A percentile compares a stretch with the other conserved stretches of the same genome.
Evolutionary conservation across 2,113 vertebrate species (phyloP).

Genomic region (Bagarius yarrelli): DNA sequence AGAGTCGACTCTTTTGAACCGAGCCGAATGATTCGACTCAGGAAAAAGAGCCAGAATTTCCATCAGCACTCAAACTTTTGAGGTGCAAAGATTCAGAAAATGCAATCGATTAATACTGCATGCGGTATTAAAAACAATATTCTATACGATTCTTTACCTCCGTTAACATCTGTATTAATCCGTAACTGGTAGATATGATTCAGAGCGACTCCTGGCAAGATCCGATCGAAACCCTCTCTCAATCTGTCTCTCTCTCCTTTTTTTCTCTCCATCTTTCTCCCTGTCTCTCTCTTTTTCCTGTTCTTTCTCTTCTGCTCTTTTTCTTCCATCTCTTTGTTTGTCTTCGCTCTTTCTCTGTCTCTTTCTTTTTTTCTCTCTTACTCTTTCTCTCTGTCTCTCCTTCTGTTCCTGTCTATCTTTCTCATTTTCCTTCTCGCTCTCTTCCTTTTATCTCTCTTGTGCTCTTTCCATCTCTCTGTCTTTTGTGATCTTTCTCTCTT

Average conservation of each 20-base stretch:
- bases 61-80: background rate
- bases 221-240: background rate
- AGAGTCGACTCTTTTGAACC: background rate
- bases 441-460: too few relatives aligned
- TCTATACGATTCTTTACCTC: conserved; percentile 29
- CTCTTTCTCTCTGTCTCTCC: too few relatives aligned
- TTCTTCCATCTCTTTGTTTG: too few relatives aligned
- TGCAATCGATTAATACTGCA: conserved; percentile 38
- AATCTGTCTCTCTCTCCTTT: background rate
- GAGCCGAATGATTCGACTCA: background rate
- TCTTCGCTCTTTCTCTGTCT: too few relatives aligned
- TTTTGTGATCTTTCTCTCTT: too few relatives aligned
- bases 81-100: background rate
- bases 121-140: conserved; percentile 21
- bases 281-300: too few relatives aligned
- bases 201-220: background rate
- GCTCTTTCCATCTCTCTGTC: too few relatives aligned
- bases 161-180: conserved; percentile 36
- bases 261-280: too few relatives aligned
- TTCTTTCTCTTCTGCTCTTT: too few relatives aligned
- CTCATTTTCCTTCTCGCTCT: too few relatives aligned
- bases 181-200: conserved; percentile 10
- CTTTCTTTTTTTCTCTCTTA: too few relatives aligned
- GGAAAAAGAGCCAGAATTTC: background rate
- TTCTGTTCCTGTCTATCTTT: too few relatives aligned